phyloP scores from a whole-genome alignment of 2,113 vertebrate genomes.

The Pelobates fuscus region DNA sequence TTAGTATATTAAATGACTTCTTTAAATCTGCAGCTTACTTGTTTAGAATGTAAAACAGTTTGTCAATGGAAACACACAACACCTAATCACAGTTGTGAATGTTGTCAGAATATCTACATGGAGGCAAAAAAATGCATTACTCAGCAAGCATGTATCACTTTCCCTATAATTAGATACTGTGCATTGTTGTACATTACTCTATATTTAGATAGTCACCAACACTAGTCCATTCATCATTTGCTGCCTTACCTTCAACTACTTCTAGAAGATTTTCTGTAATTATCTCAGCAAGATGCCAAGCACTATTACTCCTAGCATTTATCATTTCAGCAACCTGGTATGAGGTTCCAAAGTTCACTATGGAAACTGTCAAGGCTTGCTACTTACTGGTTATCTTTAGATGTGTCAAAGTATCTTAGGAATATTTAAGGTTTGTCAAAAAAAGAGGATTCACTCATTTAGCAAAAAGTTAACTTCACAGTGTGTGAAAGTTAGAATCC shows the following conservation, averaged over 20 bases:
- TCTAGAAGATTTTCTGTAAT: not conserved
- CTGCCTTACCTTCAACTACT: not conserved
- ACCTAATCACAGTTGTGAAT: not conserved
- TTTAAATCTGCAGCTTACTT: not conserved
- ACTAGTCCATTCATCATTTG: not conserved
- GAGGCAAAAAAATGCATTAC: not conserved
- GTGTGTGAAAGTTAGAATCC: too few relatives aligned
- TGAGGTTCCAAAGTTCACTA: too few relatives aligned
- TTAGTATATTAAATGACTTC: not conserved
- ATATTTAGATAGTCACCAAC: not conserved
- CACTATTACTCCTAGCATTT: not conserved
- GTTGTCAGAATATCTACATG: not conserved
- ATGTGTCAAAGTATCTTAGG: too few relatives aligned
- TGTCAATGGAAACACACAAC: not conserved
- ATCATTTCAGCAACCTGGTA: too few relatives aligned
- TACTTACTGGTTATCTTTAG: too few relatives aligned
- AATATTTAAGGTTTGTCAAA: too few relatives aligned
- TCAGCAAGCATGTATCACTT: not conserved
- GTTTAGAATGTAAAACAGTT: not conserved
- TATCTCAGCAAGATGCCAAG: not conserved
- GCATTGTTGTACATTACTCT: not conserved
- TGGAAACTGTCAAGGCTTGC: too few relatives aligned
- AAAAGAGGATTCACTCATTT: too few relatives aligned
- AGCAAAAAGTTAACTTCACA: too few relatives aligned
- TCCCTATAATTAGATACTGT: not conserved